Evolutionary conservation across 2,888 invertebrate species (phyloP), one percentile per base, ranked within the genome.

Genomic region (Eupithecia subfuscata): DNA sequence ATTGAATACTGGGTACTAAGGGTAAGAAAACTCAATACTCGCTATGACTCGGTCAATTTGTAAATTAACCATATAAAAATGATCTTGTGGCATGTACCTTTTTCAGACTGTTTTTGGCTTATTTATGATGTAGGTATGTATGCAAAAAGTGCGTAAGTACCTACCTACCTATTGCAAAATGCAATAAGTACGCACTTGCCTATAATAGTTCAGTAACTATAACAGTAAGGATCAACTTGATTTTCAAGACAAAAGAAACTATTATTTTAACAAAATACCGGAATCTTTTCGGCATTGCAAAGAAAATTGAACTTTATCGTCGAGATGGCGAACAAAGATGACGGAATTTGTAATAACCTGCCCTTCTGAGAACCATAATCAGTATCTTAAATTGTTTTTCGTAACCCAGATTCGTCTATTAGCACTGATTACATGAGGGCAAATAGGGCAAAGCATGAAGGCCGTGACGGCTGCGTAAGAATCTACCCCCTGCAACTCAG

Each of bases 261-360:
- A 30, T 30, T 0, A 4, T 60, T 60, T 14, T 8, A 30, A 30
- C 5, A 30, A 63, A 63, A 25, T 14, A 22, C 63, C 63, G 63
- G 25, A 63, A 30, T 16, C 14, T 14, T 14, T 30, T 16, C 25
- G 30, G 7, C 25, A 30, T 25, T 30, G 16, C 63, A 63, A 63
- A 63, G 63, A 0, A 16, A 63, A 63, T 63, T 30, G 22, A 30
- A 30, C 25, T 16, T 22, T 30, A 63, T 14, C 14, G 63, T 63
- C 30, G 63, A 63, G 63, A 12, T 63, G 30, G 63, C 25, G 63
- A 63, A 75, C 77, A 76, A 77, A 73, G 73, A 75, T 76, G 77
- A 78, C 73, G 77, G 79, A 81, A 79, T 79, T 80, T 81, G 80
- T 81, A 80, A 81, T 81, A 80, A 79, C 76, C 71, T 65, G 74